Evolutionary conservation across 1,140 invertebrate genomes (phyloP), one percentile per base, ranked within the genome.

Genomic region (Drosophila grimshawi): DNA sequence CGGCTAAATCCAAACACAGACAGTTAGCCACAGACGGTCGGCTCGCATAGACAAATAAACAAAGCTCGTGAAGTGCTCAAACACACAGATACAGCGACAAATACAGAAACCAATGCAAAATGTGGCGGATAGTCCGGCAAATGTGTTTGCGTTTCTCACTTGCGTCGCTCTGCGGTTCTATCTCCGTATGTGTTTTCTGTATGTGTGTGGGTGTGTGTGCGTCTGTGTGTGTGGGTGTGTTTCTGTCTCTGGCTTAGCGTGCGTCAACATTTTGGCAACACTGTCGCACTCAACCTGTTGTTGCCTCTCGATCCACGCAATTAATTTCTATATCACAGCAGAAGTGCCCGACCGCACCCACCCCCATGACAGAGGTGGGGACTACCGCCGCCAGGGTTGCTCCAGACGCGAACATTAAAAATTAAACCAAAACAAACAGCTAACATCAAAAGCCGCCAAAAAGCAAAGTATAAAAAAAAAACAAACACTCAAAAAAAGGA

Each of bases 121-220:
- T 86, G 79, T 86, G 70, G 48, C 63, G 81, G 52, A 78, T 78
- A 60, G 81, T 41, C 66, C 19, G 76, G 69, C 62, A 89, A 89
- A 89, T 89, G 85, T 89, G 85, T 88, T 88, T 88, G 83, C 85
- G 77, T 88, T 88, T 88, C 85, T 88, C 83, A 88, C 83, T 88
- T 83, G 82, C 83, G 76, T 73, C 66, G 68, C 64, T 70, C 67
- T 88, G 83, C 76, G 81, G 81, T 83, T 71, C 80, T 27, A 46
- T 35, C 39, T 32, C 11, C 8, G 3, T 41, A 60, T 53, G 59
- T 64, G 41, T 46, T 27, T 35, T 62, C 33, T 56, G 37, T 55
- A 30, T 39, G 61, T 79, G 53, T 79, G 1, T 51, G 63, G 78
- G 63, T 64, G 51, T 51, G 41, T 37, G 35, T 64, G 45, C 49